Conservation (phyloP, 2,797 vertebrate species). For the Labeo calbasu region DNA sequence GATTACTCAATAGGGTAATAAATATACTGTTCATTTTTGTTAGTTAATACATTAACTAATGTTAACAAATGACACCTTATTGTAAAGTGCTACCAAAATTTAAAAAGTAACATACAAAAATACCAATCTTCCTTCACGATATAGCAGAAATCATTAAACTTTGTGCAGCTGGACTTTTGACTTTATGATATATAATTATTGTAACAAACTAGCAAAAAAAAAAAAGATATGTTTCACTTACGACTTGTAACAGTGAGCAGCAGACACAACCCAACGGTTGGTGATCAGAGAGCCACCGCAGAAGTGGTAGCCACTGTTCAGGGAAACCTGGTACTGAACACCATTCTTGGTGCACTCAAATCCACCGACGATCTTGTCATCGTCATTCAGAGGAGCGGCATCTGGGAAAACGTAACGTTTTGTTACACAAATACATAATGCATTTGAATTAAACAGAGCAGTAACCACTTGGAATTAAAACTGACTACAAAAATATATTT, state of each 20-base stretch:
- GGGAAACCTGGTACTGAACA: constrained; percentile 81
- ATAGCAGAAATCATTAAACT: background rate
- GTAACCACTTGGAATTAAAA: background rate
- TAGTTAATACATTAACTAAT: too few species aligned
- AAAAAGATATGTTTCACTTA: constrained; percentile 61
- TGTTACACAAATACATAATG: background rate
- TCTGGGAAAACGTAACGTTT: constrained; percentile 25
- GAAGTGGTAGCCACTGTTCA: constrained; percentile 79
- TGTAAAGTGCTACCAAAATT: background rate
- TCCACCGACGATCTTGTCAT: constrained; percentile 83
- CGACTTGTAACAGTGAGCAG: constrained; percentile 81
- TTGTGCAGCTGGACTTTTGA: background rate
- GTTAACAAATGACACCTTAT: too few species aligned
- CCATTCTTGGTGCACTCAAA: constrained; percentile 76
- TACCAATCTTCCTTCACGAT: background rate
- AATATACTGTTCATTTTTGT: too few species aligned
- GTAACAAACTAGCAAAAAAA: background rate
- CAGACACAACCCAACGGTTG: constrained; percentile 80
- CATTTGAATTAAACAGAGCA: background rate
- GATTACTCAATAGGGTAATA: too few species aligned
- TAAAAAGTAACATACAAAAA: background rate
- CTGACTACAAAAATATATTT: background rate
- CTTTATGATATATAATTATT: background rate
- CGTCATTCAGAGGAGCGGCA: constrained; percentile 59
- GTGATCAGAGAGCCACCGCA: constrained; percentile 82